Evolutionary conservation across 2,797 vertebrate genomes (phyloP).

Genomic region (Labroides dimidiatus): DNA sequence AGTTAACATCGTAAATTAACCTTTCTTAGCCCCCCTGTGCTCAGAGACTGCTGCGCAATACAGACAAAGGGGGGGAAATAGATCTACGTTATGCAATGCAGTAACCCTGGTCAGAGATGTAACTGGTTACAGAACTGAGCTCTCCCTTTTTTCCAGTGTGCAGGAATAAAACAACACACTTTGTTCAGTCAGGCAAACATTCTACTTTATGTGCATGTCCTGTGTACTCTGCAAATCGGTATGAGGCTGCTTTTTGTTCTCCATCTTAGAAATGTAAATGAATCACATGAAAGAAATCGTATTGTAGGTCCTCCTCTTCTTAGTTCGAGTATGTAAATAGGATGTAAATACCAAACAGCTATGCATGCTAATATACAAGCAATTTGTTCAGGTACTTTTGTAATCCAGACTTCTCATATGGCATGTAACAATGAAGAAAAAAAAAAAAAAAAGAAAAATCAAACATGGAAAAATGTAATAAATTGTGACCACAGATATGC

Average conservation of each 20-base stretch:
- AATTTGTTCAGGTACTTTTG: constrained; percentile 99
- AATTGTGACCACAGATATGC: constrained; percentile 82
- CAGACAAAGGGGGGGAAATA: constrained; percentile 64
- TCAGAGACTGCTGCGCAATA: constrained; percentile 87
- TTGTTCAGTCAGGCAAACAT: constrained; percentile 84
- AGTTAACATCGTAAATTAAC: constrained; percentile 91
- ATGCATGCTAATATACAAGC: constrained; percentile 97
- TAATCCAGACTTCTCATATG: constrained; percentile 91
- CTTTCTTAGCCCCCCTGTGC: constrained; percentile 89
- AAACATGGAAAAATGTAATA: constrained; percentile 78
- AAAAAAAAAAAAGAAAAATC: constrained; percentile 81
- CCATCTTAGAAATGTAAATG: constrained; percentile 91
- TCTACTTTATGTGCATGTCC: constrained; percentile 93
- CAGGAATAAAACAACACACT: constrained; percentile 62
- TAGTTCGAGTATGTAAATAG: constrained; percentile 91
- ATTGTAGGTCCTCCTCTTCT: constrained; percentile 85
- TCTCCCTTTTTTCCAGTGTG: constrained; percentile 46
- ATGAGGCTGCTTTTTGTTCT: constrained; percentile 89
- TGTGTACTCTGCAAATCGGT: constrained; percentile 85
- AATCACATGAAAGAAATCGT: constrained; percentile 75
- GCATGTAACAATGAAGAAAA: constrained; percentile 90
- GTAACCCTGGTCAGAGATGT: constrained; percentile 65
- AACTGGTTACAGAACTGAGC: constrained; percentile 59
- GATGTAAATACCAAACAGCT: constrained; percentile 89
- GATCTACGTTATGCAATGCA: constrained; percentile 78